These are phyloP conservation scores for Heteromormyrus szaboi DNA, from an alignment of 2,797 vertebrate genomes.

Conservation along the genomic window DNA sequence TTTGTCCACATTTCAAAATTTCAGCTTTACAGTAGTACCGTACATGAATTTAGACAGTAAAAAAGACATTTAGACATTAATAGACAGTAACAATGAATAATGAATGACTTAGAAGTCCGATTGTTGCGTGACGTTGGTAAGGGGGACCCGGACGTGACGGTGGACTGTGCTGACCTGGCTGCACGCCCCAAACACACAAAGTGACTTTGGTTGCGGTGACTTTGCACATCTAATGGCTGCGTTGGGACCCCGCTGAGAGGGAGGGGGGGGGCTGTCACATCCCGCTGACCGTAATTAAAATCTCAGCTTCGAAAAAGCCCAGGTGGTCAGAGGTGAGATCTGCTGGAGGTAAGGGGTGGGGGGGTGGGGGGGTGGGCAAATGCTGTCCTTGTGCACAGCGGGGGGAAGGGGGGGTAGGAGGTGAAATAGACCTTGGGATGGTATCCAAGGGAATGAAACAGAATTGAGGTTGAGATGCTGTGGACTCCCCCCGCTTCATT, in stretches of 20 bases:
- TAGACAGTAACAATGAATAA: not conserved
- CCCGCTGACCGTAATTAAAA: not conserved
- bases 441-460: not conserved
- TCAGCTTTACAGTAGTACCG: not conserved
- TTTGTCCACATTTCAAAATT: not conserved
- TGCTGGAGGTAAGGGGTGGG: not conserved
- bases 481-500: not conserved
- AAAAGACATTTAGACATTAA: not conserved
- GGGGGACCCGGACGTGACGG: not conserved
- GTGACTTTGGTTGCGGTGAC: not conserved
- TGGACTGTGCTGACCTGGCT: not conserved
- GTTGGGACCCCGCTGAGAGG: not conserved
- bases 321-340: not conserved
- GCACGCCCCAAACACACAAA: not conserved
- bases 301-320: not conserved
- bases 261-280: not conserved
- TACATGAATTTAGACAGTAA: not conserved
- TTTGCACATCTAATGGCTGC: not conserved
- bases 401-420: not conserved
- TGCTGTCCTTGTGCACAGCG: not conserved
- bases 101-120: not conserved
- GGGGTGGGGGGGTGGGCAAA: not conserved
- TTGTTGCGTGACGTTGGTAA: not conserved
- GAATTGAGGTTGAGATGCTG: not conserved
- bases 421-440: not conserved